These are phyloP conservation scores for Bombus picipes DNA, from an alignment of 1,140 invertebrate genomes.

Conservation along the genomic window DNA sequence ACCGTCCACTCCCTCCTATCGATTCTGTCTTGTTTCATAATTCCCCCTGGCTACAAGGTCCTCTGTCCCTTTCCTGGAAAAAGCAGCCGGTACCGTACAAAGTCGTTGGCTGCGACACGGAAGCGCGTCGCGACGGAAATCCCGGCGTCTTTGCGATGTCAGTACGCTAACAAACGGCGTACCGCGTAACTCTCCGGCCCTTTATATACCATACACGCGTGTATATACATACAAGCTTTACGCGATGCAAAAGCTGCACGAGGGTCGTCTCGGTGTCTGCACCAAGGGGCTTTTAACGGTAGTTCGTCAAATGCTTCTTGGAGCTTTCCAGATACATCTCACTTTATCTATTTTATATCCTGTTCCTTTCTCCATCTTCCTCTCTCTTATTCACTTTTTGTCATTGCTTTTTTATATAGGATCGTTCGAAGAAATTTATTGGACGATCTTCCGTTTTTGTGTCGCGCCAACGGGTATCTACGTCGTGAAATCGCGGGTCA, in stretches of 20 bases:
- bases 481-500: no score
- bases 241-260: conserved; percentile 14
- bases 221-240: conserved; percentile 9
- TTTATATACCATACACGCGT: background rate
- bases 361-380: background rate
- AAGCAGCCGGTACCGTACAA: background rate
- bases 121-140: conserved; percentile 75
- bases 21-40: conserved; percentile 12
- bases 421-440: conserved; percentile 8
- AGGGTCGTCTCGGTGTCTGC: conserved; percentile 22
- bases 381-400: background rate
- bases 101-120: conserved; percentile 55
- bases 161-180: conserved; percentile 73
- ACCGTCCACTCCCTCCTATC: background rate
- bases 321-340: background rate
- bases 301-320: conserved; percentile 29
- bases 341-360: background rate
- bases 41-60: background rate
- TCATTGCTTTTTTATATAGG: background rate
- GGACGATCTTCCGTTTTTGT: background rate
- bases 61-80: background rate
- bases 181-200: background rate
- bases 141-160: conserved; percentile 70
- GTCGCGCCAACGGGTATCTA: no score
- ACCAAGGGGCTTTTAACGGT: conserved; percentile 53